A percentile compares a stretch with the other conserved stretches of the same genome.
These are phyloP conservation scores for Neomonachus schauinslandi DNA, from an alignment of 2,113 vertebrate species.

Conservation along the genomic window DNA sequence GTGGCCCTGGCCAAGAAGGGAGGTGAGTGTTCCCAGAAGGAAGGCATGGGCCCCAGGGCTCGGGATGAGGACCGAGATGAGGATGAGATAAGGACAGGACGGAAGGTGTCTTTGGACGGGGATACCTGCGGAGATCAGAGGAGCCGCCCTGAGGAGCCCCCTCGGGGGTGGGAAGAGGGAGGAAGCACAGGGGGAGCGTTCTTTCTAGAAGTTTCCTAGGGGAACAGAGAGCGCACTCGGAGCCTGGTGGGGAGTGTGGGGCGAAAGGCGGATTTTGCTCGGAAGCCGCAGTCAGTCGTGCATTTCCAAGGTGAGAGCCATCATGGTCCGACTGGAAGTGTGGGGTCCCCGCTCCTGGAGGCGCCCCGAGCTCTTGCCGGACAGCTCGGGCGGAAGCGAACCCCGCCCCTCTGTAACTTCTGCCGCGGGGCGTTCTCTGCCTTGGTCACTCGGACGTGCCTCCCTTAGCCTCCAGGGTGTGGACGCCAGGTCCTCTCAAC, in stretches of 20 bases:
- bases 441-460: fast-evolving
- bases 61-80: not conserved
- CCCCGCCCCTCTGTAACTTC: not conserved
- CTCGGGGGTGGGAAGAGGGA: not conserved
- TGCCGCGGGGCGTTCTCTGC: fast-evolving
- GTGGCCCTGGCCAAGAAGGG: fast-evolving
- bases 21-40: fast-evolving
- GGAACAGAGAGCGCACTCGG: fast-evolving
- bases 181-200: fast-evolving
- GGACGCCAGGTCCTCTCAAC: fast-evolving
- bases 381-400: fast-evolving
- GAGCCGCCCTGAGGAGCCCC: fast-evolving
- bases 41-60: fast-evolving
- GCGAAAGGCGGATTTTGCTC: fast-evolving
- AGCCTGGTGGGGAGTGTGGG: fast-evolving
- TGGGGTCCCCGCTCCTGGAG: not conserved
- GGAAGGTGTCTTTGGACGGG: too few species aligned
- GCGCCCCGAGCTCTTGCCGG: fast-evolving
- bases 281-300: not conserved
- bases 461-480: fast-evolving
- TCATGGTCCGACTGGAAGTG: fast-evolving
- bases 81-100: not conserved
- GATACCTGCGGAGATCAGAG: fast-evolving
- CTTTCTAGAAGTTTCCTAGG: not conserved
- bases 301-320: fast-evolving